Evolutionary conservation across 2,888 invertebrate genomes (phyloP).

Genomic region (Phragmatobia fuliginosa): DNA sequence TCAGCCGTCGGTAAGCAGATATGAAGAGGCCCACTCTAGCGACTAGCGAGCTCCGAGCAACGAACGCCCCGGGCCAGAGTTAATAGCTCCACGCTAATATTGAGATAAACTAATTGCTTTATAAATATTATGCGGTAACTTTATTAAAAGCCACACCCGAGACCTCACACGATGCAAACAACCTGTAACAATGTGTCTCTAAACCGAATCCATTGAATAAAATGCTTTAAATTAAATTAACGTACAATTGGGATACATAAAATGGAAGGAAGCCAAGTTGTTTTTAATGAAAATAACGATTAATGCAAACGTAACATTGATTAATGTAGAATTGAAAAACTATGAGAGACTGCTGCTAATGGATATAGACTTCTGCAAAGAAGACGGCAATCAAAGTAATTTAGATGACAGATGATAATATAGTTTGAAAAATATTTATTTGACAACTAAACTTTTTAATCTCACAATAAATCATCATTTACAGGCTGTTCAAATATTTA

Average conservation of each 20-base stretch:
- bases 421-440: constrained; percentile 6
- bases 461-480: neutral
- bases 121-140: constrained; percentile 71
- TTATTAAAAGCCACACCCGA: constrained; percentile 58
- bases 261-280: constrained; percentile 39
- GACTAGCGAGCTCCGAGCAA: constrained; percentile 25
- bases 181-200: constrained; percentile 37
- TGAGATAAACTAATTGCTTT: constrained; percentile 77
- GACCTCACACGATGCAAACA: constrained; percentile 62
- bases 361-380: constrained; percentile 18
- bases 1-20: constrained; percentile 67
- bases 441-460: neutral
- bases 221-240: constrained; percentile 38
- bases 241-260: constrained; percentile 26
- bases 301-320: constrained; percentile 24
- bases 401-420: constrained; percentile 16
- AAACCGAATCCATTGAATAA: constrained; percentile 28
- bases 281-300: constrained; percentile 26
- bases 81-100: constrained; percentile 71
- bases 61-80: constrained; percentile 54
- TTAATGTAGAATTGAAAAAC: constrained; percentile 28
- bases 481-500: too few species aligned
- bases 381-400: constrained; percentile 20
- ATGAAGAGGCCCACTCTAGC: constrained; percentile 55
- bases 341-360: constrained; percentile 36